Base-by-base conservation (phyloP, 2,113 vertebrate genomes). In the Hyla sarda region DNA sequence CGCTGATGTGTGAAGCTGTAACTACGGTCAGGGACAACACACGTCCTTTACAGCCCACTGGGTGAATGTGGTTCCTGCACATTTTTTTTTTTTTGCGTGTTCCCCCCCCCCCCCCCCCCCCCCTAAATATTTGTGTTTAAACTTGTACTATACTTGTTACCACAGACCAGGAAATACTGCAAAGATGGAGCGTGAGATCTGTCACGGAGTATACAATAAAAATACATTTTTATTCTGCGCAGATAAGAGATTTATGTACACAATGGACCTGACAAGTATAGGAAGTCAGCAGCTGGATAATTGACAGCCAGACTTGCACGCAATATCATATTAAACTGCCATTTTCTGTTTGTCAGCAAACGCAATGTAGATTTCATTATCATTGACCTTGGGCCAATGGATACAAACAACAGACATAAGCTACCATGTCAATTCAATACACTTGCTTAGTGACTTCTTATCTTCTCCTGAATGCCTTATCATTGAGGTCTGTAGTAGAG, bases 331-430 rank as follows among this genome's bases (percentile, higher is more conserved):
- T 77, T 77, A 77, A 54, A 19, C 75, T 77, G 75, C 41, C 34
- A 80, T 45, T 80, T 80, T 79, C 16, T 80, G 54, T 60, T 62
- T 80, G 25, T 41, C 77, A 62, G 37, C 32, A 80, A 80, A 62
- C 23, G 41, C 60, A 41, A 60, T 60, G 21, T 62, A 37, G 12
- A 45, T 80, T 60, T 79, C 32, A 54, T 80, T 80, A 45, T 62
- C 75, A 54, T 77, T 77, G 28, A 54, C 50, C 75, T 77, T 56
- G 75, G 28, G 30, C 30, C 48, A 77, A 52, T 54, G n/a, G 47
- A 75, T 75, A 23, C 47, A 50, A 47, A 50, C 45, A 50, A 13
- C 62, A n/a, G 28, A 54, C 3, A 21, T 12, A 54, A 34, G 16
- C 25, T 52, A 32, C 21, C n/a, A 52, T 30, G 25, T 76, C 7